These are phyloP conservation scores for Climacteris rufus DNA, from an alignment of 2,113 vertebrate genomes.

Conservation along the genomic window DNA sequence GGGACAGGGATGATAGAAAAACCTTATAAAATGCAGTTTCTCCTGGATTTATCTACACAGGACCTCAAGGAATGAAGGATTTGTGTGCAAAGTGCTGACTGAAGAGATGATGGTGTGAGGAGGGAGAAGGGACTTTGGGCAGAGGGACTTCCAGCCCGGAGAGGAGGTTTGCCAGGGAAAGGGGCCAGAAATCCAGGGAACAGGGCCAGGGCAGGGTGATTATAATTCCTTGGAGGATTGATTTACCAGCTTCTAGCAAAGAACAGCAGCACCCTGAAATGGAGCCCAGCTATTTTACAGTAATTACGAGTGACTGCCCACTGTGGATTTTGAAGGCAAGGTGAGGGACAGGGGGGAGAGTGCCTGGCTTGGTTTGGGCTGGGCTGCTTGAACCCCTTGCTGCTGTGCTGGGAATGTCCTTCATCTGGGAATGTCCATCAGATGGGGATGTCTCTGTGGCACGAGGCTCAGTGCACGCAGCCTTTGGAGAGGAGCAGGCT, in stretches of 20 bases:
- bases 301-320: slow-evolving; percentile 35
- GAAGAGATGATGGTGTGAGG: neutral
- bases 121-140: slow-evolving; percentile 35
- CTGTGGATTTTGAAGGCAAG: slow-evolving; percentile 24
- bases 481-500: neutral
- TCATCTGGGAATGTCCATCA: neutral
- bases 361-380: neutral
- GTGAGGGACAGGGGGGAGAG: neutral
- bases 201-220: slow-evolving; percentile 58
- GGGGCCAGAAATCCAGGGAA: slow-evolving; percentile 63
- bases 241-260: slow-evolving; percentile 61
- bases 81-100: neutral
- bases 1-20: neutral
- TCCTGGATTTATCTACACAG: neutral
- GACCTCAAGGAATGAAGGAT: neutral
- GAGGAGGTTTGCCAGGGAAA: slow-evolving; percentile 52
- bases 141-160: slow-evolving; percentile 37
- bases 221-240: slow-evolving; percentile 60
- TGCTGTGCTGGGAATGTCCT: fast-evolving
- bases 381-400: neutral
- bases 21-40: fast-evolving
- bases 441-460: neutral
- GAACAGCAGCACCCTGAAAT: slow-evolving; percentile 61
- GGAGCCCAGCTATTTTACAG: slow-evolving; percentile 61
- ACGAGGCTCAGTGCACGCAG: fast-evolving